Conservation (phyloP, 2,113 vertebrate genomes). For the Ramphastos sulfuratus region DNA sequence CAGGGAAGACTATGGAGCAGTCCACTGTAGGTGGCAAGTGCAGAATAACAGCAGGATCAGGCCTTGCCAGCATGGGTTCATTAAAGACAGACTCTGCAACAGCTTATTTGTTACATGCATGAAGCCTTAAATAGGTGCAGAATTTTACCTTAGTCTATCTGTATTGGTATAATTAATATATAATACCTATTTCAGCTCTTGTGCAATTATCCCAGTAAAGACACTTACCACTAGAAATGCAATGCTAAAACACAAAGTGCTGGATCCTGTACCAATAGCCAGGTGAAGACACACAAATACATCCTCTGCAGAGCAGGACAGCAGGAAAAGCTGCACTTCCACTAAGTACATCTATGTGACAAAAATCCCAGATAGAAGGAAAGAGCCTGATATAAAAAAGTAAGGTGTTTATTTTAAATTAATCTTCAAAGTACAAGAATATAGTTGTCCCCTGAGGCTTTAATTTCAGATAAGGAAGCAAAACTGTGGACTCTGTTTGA, state of each 20-base stretch:
- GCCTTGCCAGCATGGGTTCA: too few species aligned
- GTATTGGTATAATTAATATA: neutral
- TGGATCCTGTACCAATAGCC: neutral
- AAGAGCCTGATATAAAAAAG: neutral
- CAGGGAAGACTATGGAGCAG: too few species aligned
- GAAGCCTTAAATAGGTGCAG: neutral
- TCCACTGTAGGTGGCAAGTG: too few species aligned
- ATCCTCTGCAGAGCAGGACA: neutral
- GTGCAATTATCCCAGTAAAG: neutral
- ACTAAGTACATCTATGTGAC: neutral
- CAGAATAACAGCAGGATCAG: too few species aligned
- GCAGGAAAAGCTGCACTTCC: constrained; percentile 2
- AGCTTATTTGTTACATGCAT: neutral
- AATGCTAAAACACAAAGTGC: neutral
- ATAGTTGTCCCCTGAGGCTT: constrained; percentile 11
- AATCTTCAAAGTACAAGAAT: constrained; percentile 42
- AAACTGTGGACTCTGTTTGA: constrained; percentile 17
- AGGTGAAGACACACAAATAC: neutral
- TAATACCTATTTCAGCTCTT: neutral
- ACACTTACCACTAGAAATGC: neutral
- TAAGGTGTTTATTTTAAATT: constrained; percentile 30
- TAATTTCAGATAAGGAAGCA: constrained; percentile 61
- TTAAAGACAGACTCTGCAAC: neutral
- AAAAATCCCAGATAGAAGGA: constrained; percentile 2
- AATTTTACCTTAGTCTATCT: neutral